Percentiles rank a stretch among this genome's conserved stretches.
These are phyloP conservation scores for Caerostris extrusa DNA, from an alignment of 1,140 invertebrate species.

Conservation along the genomic window DNA sequence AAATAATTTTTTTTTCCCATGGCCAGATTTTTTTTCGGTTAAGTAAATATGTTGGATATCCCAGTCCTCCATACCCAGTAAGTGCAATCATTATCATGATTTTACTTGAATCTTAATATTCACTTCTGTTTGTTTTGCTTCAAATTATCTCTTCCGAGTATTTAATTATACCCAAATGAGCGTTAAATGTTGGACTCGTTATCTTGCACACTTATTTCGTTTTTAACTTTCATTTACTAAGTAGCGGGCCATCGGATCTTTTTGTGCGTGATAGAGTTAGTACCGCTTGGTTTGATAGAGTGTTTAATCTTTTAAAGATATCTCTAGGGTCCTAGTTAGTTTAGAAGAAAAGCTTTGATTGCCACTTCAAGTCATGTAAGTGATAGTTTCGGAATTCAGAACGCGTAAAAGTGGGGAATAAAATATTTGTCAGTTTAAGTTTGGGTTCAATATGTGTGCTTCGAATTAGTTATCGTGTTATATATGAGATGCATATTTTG, in stretches of 20 bases:
- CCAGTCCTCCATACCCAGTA: neutral
- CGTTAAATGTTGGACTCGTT: constrained; percentile 57
- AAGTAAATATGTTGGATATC: constrained; percentile 8
- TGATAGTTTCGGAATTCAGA: neutral
- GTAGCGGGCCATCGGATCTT: neutral
- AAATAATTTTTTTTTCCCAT: neutral
- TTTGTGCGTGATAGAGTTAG: constrained; percentile 15
- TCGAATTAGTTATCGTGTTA: no score
- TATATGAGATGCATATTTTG: no score
- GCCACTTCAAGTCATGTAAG: neutral
- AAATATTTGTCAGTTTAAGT: no score
- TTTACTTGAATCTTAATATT: constrained; percentile 31
- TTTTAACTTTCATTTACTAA: constrained; percentile 40
- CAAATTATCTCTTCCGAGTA: neutral
- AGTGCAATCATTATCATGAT: constrained; percentile 11
- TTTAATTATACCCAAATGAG: constrained; percentile 72
- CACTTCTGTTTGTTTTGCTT: neutral
- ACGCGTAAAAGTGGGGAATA: no score
- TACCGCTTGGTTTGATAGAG: neutral
- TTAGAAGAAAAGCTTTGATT: neutral
- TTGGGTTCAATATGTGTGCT: no score
- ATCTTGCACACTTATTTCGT: constrained; percentile 52
- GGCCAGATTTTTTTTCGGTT: neutral
- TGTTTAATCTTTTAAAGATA: constrained; percentile 30
- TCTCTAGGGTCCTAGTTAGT: neutral